Evolutionary conservation across 2,888 invertebrate genomes (phyloP).

Genomic region (Hypena proboscidalis): DNA sequence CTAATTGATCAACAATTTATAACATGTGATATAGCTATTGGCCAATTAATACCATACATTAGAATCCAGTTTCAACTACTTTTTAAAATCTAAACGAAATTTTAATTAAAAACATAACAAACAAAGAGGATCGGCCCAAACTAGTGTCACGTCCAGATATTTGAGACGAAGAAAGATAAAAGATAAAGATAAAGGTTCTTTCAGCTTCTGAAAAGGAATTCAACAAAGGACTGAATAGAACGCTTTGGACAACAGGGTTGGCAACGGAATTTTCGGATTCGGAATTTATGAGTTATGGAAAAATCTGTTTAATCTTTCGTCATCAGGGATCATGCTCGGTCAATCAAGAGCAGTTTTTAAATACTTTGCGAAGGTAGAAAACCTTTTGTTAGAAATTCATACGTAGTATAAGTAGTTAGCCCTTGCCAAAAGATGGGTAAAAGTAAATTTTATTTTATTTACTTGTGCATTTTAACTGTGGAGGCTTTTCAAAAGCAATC

Average conservation of each 20-base stretch:
- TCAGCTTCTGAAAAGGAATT: slow-evolving; percentile 53
- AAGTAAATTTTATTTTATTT: too few species aligned
- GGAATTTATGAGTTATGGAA: slow-evolving; percentile 3
- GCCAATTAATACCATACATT: neutral
- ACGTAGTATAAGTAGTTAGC: too few species aligned
- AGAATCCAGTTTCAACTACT: too few species aligned
- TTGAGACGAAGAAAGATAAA: slow-evolving; percentile 41
- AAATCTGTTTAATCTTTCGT: too few species aligned
- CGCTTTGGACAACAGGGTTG: slow-evolving; percentile 30
- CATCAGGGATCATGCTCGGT: too few species aligned
- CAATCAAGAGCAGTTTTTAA: too few species aligned
- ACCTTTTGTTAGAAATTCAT: too few species aligned
- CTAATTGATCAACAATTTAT: too few species aligned
- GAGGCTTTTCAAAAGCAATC: too few species aligned
- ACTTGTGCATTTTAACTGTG: too few species aligned
- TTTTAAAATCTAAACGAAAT: slow-evolving; percentile 20
- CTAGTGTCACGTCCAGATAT: slow-evolving; percentile 47
- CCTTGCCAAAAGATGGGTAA: too few species aligned
- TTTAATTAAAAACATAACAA: slow-evolving; percentile 31
- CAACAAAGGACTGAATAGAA: slow-evolving; percentile 48
- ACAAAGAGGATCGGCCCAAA: slow-evolving; percentile 27
- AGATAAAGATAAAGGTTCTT: slow-evolving; percentile 50
- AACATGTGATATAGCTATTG: neutral
- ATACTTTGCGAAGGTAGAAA: too few species aligned
- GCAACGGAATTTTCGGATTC: neutral